A percentile compares a stretch with the other conserved stretches of the same genome.
Conservation (phyloP, 2,888 invertebrate species). For the Capitulum mitella region DNA sequence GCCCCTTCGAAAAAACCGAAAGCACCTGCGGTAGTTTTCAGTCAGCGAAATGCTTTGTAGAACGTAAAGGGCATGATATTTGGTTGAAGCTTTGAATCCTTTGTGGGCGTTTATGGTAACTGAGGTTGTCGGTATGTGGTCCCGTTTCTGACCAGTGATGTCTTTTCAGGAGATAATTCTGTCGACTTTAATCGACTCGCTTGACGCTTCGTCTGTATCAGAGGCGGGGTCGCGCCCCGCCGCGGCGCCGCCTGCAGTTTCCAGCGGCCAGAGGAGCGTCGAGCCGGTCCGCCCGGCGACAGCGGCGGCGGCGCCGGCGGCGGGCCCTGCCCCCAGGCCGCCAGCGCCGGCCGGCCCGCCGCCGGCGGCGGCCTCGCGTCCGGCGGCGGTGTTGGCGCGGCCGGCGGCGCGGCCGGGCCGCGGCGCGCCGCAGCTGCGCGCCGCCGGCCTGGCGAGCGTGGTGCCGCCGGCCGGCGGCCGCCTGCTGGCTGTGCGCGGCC, state of each 20-base stretch:
- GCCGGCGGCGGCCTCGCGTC: constrained; percentile 40
- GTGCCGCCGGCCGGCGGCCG: constrained; percentile 35
- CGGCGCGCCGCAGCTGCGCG: constrained; percentile 37
- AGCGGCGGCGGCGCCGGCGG: not conserved
- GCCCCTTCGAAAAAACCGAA: no score
- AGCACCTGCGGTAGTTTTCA: no score
- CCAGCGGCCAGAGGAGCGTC: not conserved
- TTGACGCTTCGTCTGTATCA: not conserved
- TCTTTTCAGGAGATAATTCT: not conserved
- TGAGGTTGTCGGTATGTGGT: no score
- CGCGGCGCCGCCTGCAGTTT: not conserved
- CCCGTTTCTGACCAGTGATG: no score
- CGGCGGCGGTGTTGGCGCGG: constrained; percentile 35
- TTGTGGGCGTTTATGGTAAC: no score
- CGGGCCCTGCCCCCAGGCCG: not conserved
- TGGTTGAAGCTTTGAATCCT: no score
- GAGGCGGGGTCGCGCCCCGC: not conserved
- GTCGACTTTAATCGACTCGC: not conserved
- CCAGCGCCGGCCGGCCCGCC: not conserved
- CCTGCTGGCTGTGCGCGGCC: not conserved
- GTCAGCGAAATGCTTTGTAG: no score
- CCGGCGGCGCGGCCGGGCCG: constrained; percentile 35
- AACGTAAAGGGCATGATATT: no score
- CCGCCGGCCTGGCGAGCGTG: constrained; percentile 37
- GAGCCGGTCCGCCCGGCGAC: not conserved